Conservation (phyloP, 2,113 vertebrate species). For the Narcine bancroftii region DNA sequence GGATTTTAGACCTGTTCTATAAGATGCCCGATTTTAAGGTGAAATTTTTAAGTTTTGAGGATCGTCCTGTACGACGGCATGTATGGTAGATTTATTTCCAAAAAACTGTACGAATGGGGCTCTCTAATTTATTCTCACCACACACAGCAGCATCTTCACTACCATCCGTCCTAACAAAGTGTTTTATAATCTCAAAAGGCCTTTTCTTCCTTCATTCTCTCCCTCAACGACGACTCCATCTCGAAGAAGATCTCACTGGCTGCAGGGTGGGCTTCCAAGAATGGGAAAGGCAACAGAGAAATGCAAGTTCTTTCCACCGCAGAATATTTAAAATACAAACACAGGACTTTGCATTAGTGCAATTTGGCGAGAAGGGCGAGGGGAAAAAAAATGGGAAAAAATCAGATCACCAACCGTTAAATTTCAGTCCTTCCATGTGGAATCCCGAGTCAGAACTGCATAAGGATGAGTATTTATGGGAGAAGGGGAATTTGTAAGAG, state of each 20-base stretch:
- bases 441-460: conserved; percentile 64
- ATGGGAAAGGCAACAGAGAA: too few relatives aligned
- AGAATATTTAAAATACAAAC: neutral
- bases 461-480: conserved; percentile 61
- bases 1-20: too few relatives aligned
- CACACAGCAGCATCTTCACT: neutral
- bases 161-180: too few relatives aligned
- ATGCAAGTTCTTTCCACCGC: neutral
- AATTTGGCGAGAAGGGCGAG: neutral
- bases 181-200: neutral
- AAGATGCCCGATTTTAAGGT: too few relatives aligned
- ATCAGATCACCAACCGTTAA: conserved; percentile 58
- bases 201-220: neutral
- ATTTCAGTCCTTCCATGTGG: conserved; percentile 63
- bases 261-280: neutral
- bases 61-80: too few relatives aligned
- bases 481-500: conserved; percentile 54
- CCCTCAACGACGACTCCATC: neutral
- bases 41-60: too few relatives aligned
- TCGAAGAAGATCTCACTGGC: neutral
- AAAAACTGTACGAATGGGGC: too few relatives aligned
- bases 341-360: neutral
- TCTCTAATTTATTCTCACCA: too few relatives aligned
- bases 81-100: too few relatives aligned
- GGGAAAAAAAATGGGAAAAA: neutral